Evolutionary conservation across 1,140 invertebrate species (phyloP).

Genomic region (Subanguina moxae): DNA sequence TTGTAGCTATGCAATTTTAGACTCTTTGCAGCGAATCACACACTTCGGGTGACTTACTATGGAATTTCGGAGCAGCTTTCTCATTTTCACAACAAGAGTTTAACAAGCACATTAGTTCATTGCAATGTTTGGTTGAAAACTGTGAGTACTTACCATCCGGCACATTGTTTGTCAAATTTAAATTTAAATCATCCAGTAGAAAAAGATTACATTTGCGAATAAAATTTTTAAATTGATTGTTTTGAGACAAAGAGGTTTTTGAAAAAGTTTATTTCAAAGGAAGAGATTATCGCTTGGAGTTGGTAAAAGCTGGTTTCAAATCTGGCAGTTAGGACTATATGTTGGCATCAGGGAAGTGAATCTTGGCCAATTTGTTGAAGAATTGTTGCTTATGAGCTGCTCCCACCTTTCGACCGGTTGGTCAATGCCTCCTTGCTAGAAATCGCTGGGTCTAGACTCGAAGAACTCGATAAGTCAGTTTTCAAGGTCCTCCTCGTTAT

Average conservation of each 20-base stretch:
- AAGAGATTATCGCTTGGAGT: background rate
- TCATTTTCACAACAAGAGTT: background rate
- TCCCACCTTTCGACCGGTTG: too few species aligned
- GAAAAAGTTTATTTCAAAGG: background rate
- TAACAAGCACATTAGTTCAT: background rate
- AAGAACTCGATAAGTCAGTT: too few species aligned
- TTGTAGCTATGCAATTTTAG: too few species aligned
- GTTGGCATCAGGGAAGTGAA: slow-evolving; percentile 15
- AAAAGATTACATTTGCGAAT: background rate
- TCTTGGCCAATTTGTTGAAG: slow-evolving; percentile 3
- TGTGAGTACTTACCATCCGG: background rate
- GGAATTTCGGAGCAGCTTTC: too few species aligned
- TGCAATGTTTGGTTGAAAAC: background rate
- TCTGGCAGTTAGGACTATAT: slow-evolving; percentile 15
- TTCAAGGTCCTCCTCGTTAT: too few species aligned
- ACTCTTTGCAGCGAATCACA: too few species aligned
- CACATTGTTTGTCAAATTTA: background rate
- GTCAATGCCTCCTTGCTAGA: too few species aligned
- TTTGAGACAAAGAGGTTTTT: too few species aligned
- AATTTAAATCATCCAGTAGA: background rate
- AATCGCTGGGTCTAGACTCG: too few species aligned
- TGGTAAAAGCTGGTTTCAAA: slow-evolving; percentile 1
- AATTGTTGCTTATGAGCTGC: background rate
- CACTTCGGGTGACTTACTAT: too few species aligned
- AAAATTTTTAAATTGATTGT: background rate